Evolutionary conservation across 2,797 vertebrate species (phyloP).

Genomic region (Kryptopterus vitreolus): DNA sequence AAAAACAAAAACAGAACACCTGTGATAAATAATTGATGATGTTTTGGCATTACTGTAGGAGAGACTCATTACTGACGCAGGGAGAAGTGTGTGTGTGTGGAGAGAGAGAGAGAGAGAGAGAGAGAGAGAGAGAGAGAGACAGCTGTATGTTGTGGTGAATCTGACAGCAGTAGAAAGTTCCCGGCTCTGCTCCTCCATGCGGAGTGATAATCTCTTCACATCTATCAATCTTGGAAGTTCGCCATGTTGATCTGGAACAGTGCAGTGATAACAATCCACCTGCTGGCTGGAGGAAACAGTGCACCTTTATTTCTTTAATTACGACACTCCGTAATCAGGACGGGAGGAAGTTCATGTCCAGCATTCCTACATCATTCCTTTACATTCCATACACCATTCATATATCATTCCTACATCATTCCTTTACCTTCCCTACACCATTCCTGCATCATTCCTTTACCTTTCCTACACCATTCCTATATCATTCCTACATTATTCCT

Average conservation of each 20-base stretch:
- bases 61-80: background rate
- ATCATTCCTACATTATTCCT: no score
- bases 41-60: constrained; percentile 4
- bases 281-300: constrained; percentile 58
- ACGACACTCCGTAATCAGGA: constrained; percentile 19
- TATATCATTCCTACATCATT: no score
- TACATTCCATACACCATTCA: no score
- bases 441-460: no score
- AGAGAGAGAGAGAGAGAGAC: no score
- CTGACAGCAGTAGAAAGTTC: constrained; percentile 7
- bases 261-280: constrained; percentile 65
- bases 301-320: constrained; percentile 57
- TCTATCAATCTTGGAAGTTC: constrained; percentile 60
- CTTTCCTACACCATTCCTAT: no score
- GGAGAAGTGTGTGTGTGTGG: background rate
- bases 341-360: no score
- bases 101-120: background rate
- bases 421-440: no score
- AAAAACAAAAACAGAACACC: constrained; percentile 1
- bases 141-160: background rate
- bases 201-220: constrained; percentile 58
- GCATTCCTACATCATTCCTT: no score
- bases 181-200: constrained; percentile 19
- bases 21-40: constrained; percentile 26
- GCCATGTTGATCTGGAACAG: constrained; percentile 71